Conservation (phyloP, 2,888 invertebrate genomes). For the Microchrysa polita region DNA sequence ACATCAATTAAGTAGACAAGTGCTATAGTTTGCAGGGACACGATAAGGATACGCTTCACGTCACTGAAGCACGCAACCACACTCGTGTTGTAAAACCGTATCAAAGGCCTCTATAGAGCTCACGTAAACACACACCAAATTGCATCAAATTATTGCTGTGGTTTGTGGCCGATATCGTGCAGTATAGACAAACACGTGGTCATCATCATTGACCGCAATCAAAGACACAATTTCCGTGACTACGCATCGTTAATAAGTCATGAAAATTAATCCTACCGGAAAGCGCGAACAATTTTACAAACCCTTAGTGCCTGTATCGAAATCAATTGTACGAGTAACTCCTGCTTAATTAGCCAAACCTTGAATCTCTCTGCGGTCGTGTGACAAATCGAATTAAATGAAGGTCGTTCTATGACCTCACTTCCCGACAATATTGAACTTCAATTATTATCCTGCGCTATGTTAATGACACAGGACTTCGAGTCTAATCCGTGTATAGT, state of each 20-base stretch:
- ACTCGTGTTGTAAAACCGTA: too few species aligned
- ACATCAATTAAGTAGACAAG: constrained; percentile 19
- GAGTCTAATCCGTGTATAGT: constrained; percentile 21
- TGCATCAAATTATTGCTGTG: neutral
- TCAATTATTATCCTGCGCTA: constrained; percentile 8
- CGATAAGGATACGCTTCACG: constrained; percentile 22
- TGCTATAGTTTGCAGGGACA: neutral
- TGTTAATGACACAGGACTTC: constrained; percentile 24
- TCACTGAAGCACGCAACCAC: constrained; percentile 19
- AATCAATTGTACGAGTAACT: too few species aligned
- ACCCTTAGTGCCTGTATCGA: too few species aligned
- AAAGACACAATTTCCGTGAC: constrained; percentile 19
- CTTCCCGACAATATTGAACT: too few species aligned
- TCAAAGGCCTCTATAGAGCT: too few species aligned
- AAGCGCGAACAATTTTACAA: too few species aligned
- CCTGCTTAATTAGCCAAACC: too few species aligned
- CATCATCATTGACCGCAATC: constrained; percentile 14
- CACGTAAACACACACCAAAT: neutral
- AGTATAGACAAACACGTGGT: constrained; percentile 37
- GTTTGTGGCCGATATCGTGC: neutral
- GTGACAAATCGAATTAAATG: neutral
- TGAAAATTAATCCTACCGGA: neutral
- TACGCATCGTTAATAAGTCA: constrained; percentile 23
- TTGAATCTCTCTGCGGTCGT: too few species aligned
- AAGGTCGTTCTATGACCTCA: neutral